A percentile compares a stretch with the other conserved stretches of the same genome.
These are phyloP conservation scores for Harpalus rubripes DNA, from an alignment of 2,888 invertebrate species.

Conservation along the genomic window DNA sequence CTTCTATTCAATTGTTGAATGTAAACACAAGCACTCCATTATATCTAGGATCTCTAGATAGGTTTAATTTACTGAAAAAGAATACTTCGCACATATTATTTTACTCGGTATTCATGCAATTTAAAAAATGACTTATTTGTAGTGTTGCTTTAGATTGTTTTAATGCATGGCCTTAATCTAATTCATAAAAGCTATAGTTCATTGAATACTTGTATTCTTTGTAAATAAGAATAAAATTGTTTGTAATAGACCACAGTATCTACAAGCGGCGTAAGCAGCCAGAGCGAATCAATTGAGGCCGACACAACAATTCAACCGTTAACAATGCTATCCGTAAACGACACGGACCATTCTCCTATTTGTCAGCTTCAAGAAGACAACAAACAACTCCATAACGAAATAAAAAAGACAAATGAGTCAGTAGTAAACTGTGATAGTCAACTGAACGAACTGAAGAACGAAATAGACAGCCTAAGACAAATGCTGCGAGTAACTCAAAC, in stretches of 20 bases:
- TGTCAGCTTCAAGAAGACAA: slow-evolving; percentile 72
- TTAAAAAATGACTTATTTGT: no score
- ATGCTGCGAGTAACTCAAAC: slow-evolving; percentile 71
- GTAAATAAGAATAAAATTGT: no score
- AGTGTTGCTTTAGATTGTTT: no score
- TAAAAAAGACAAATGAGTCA: slow-evolving; percentile 56
- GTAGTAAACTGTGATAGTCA: slow-evolving; percentile 70
- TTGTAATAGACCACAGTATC: slow-evolving; percentile 17
- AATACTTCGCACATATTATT: no score
- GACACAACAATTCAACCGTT: slow-evolving; percentile 8
- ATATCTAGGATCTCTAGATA: no score
- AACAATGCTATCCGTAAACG: neutral
- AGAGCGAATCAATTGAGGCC: slow-evolving; percentile 19
- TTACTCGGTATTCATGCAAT: no score
- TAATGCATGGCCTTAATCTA: no score
- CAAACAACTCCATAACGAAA: slow-evolving; percentile 70
- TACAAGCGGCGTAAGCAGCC: slow-evolving; percentile 58
- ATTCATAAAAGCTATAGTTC: no score
- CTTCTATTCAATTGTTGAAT: no score
- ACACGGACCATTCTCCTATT: slow-evolving; percentile 10
- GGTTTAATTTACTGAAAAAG: no score
- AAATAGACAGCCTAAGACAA: slow-evolving; percentile 70
- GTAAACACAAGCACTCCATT: no score
- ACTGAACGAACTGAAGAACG: slow-evolving; percentile 70
- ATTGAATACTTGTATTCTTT: no score